These are phyloP conservation scores for Bembecia ichneumoniformis DNA, from an alignment of 2,888 invertebrate species.

Conservation along the genomic window DNA sequence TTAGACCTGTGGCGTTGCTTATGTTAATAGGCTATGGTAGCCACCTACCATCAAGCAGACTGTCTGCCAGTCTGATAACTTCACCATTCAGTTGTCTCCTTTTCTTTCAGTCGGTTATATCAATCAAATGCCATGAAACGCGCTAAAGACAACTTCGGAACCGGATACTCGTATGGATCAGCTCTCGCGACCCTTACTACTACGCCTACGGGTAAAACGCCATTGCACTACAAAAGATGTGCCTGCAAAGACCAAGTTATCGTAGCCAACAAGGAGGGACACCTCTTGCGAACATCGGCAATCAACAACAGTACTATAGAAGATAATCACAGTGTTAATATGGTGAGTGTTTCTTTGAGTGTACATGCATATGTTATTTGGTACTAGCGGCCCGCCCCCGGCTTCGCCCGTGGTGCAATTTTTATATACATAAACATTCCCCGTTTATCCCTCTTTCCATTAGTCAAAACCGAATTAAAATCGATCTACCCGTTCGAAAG, in stretches of 20 bases:
- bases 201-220: constrained; percentile 20
- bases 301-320: constrained; percentile 45
- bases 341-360: constrained; percentile 29
- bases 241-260: constrained; percentile 35
- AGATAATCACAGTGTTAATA: constrained; percentile 26
- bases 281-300: constrained; percentile 50
- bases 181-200: constrained; percentile 40
- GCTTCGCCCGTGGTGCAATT: no score
- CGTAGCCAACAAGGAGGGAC: constrained; percentile 31
- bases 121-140: constrained; percentile 45
- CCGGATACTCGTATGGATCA: constrained; percentile 55
- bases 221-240: constrained; percentile 25
- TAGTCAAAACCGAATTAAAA: no score
- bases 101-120: constrained; percentile 35
- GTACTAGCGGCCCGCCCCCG: no score
- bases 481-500: no score
- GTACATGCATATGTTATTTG: no score
- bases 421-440: no score
- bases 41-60: no score
- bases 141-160: constrained; percentile 57
- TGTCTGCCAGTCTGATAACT: not conserved
- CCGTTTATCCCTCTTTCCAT: no score
- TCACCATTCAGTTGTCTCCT: not conserved
- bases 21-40: no score
- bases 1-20: no score